Evolutionary conservation across 2,113 vertebrate genomes (phyloP).

Genomic region (Ancistrus triradiatus): DNA sequence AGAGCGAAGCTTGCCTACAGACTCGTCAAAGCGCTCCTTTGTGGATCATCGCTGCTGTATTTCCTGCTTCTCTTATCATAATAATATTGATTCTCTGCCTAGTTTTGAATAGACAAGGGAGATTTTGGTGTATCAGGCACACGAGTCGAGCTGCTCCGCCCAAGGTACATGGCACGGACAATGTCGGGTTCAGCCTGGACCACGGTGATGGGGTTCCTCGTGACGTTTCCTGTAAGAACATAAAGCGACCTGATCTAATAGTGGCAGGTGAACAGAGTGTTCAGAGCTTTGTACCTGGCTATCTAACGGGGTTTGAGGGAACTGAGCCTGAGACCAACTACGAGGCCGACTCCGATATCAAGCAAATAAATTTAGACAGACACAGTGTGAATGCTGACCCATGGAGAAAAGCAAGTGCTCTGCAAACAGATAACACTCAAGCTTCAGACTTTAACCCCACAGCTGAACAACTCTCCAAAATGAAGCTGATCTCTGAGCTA

Average conservation of each 20-base stretch:
- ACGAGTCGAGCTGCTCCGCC: constrained; percentile 25
- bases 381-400: not conserved
- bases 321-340: constrained; percentile 59
- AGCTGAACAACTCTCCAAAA: constrained; percentile 20
- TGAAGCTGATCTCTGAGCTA: constrained; percentile 32
- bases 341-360: constrained; percentile 54
- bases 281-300: constrained; percentile 34
- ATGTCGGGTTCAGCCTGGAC: constrained; percentile 50
- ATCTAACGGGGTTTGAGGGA: constrained; percentile 19
- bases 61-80: constrained; percentile 49
- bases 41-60: constrained; percentile 58
- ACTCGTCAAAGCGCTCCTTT: constrained; percentile 26
- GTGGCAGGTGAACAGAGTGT: constrained; percentile 28
- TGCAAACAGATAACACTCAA: not conserved
- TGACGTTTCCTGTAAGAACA: constrained; percentile 10
- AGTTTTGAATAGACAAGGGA: constrained; percentile 33
- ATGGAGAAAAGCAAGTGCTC: not conserved
- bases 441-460: not conserved
- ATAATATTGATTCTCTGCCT: constrained; percentile 41
- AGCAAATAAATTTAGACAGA: constrained; percentile 14
- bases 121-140: not conserved
- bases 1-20: constrained; percentile 44
- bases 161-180: constrained; percentile 50
- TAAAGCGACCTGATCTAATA: constrained; percentile 37
- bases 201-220: constrained; percentile 6